Base-by-base conservation (phyloP, 1,140 invertebrate species). In the Paramacrobiotus metropolitanus region DNA sequence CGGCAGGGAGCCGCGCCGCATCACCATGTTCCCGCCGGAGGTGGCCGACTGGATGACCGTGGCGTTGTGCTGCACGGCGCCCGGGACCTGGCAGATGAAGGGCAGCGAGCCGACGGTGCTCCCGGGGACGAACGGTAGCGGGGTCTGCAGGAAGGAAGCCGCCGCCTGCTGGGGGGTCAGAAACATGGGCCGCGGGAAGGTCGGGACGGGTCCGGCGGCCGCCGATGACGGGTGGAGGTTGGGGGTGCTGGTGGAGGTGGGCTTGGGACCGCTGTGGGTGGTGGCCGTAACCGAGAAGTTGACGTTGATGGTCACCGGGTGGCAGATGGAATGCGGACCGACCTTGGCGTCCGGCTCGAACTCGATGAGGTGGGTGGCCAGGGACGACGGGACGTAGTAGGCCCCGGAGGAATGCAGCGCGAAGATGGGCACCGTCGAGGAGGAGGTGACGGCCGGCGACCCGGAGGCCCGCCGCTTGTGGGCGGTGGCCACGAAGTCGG, bases 241-340 rank as follows among this genome's bases (percentile, higher is more conserved):
- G n/a, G n/a, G n/a, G n/a, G n/a, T n/a, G 28, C 15, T 24, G 15
- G 15, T 55, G 15, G 4, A 15, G 48, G 15, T 28, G 24, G 4
- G 4, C 15, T 24, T 24, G 15, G 48, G 4, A 15, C 15, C 48
- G 48, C 15, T 9, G 24, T 24, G 48, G 15, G 48, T 55, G 48
- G 15, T 55, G 15, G 48, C 48, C 15, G 4, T 55, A 24, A 24
- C 24, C 15, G 15, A 64, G 61, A 89, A 89, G 71, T 87, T 87
- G 1, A 91, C 87, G 67, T 84, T 86, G 63, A 91, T 90, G 21
- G 85, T 87, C 60, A 93, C 83, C 1, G 88, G 88, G 75, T 93
- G 88, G 21, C 91, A 76, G 4, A 86, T 79, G 2, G 80, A 76
- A 24, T 15, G 9, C 15, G 48, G 4, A 28, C 48, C 48, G 4